phyloP scores from a whole-genome alignment of 2,888 invertebrate genomes.

The Baronia brevicornis region DNA sequence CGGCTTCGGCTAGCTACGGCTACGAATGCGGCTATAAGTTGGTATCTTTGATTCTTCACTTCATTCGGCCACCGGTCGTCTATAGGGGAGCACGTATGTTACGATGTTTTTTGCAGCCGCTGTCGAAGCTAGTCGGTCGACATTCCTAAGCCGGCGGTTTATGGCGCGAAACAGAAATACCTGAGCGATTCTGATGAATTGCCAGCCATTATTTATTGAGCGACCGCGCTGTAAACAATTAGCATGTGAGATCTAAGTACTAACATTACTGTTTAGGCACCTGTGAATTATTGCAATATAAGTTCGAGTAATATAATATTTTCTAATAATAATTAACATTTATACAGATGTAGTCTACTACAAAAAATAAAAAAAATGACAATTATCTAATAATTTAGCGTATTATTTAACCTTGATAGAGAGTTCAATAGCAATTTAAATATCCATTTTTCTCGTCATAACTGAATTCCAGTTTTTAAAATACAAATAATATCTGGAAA shows the following conservation, averaged over 20 bases:
- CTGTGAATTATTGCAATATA: too few relatives aligned
- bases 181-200: conserved; percentile 63
- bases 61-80: conserved; percentile 45
- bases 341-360: too few relatives aligned
- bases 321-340: too few relatives aligned
- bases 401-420: background rate
- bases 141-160: conserved; percentile 61
- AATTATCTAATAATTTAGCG: background rate
- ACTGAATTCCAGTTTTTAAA: too few relatives aligned
- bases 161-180: conserved; percentile 69
- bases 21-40: conserved; percentile 13
- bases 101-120: conserved; percentile 36
- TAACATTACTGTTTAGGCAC: too few relatives aligned
- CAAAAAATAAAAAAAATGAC: background rate
- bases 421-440: too few relatives aligned
- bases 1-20: conserved; percentile 26
- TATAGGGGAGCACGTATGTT: conserved; percentile 32
- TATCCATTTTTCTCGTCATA: too few relatives aligned
- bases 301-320: too few relatives aligned
- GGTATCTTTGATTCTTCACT: too few relatives aligned
- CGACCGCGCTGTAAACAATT: conserved; percentile 31
- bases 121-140: conserved; percentile 56
- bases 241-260: too few relatives aligned
- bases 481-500: too few relatives aligned
- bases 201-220: conserved; percentile 50